Conservation (phyloP, 2,113 vertebrate species). For the Cygnus atratus region DNA sequence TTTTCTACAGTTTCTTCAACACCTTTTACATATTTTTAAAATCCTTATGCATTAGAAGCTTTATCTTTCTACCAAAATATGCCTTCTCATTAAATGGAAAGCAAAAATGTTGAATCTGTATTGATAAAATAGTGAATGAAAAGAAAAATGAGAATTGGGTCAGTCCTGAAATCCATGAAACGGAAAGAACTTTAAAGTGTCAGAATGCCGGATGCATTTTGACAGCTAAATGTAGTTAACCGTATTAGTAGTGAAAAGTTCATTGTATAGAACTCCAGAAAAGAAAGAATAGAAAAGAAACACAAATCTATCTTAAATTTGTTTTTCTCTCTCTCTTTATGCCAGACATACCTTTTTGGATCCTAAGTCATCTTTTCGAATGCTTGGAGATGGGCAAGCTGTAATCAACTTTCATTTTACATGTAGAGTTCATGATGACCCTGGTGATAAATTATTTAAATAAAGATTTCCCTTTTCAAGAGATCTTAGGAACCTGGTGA, state of each 20-base stretch:
- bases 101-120: not conserved
- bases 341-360: not conserved
- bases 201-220: not conserved
- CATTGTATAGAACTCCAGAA: not conserved
- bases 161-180: not conserved
- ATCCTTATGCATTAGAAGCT: not conserved
- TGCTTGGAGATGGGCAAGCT: not conserved
- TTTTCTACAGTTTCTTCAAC: not conserved
- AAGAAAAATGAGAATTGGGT: not conserved
- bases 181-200: not conserved
- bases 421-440: not conserved
- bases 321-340: not conserved
- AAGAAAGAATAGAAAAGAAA: not conserved
- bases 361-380: not conserved
- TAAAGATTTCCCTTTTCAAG: not conserved
- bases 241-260: conserved; percentile 17
- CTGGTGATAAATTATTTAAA: conserved; percentile 33
- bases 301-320: not conserved
- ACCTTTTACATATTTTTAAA: not conserved
- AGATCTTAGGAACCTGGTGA: not conserved
- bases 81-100: not conserved
- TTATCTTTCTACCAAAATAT: not conserved
- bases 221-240: conserved; percentile 2
- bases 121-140: not conserved
- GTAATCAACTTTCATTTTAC: not conserved